These are phyloP conservation scores for Drosophila subsilvestris DNA, from an alignment of 2,888 invertebrate species.

Conservation along the genomic window DNA sequence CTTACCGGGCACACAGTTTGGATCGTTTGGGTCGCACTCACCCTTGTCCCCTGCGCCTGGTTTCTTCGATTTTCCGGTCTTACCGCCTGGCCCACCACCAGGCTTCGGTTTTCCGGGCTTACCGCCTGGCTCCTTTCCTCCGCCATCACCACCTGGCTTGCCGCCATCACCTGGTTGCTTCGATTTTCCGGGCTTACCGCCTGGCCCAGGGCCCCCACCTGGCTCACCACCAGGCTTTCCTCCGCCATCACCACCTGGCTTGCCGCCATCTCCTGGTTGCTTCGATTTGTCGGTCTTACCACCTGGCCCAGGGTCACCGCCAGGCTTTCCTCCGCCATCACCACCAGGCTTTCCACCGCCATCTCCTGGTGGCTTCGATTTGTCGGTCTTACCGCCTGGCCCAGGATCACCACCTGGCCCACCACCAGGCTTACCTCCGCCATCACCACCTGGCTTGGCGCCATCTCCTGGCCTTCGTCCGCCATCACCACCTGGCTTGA, in stretches of 20 bases:
- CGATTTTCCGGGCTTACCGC: no score
- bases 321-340: conserved; percentile 7
- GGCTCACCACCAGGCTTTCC: conserved; percentile 4
- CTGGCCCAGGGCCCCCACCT: not conserved
- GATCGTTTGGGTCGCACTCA: not conserved
- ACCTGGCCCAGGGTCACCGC: no score
- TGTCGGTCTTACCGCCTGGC: no score
- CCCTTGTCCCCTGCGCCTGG: no score
- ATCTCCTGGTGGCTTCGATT: no score
- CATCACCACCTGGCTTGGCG: no score
- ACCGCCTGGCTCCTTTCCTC: conserved; percentile 1
- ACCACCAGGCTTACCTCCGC: no score
- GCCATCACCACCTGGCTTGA: no score
- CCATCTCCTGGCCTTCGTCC: not conserved
- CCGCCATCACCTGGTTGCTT: no score
- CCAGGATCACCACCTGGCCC: not conserved
- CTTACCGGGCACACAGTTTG: not conserved
- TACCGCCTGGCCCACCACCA: not conserved
- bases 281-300: no score
- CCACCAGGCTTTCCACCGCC: not conserved
- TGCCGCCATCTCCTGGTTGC: no score
- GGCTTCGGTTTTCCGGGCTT: conserved; percentile 2
- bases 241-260: not conserved
- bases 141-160: not conserved
- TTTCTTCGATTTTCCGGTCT: no score